A percentile compares a stretch with the other conserved stretches of the same genome.
Evolutionary conservation across 1,140 invertebrate species (phyloP).

Genomic region (Drosophila erecta): DNA sequence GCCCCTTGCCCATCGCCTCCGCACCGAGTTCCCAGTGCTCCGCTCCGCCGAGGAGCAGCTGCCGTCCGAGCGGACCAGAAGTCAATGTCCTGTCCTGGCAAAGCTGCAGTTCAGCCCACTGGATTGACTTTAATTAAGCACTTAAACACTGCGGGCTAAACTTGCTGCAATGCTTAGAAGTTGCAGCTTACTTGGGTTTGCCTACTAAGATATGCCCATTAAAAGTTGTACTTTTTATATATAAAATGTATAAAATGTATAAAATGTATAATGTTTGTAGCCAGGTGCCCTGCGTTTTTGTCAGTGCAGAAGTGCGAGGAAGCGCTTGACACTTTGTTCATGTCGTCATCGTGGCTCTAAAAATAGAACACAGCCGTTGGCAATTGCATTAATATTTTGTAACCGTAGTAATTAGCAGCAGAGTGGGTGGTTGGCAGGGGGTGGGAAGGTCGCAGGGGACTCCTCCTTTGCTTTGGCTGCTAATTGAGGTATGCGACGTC

Average conservation of each 20-base stretch:
- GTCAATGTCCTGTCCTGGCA: conserved; percentile 70
- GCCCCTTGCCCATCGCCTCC: too few relatives aligned
- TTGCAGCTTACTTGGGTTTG: too few relatives aligned
- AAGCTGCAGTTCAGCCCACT: conserved; percentile 27
- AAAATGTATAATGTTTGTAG: too few relatives aligned
- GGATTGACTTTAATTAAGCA: conserved; percentile 74
- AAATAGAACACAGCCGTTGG: conserved; percentile 56
- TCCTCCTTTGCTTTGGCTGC: conserved; percentile 54
- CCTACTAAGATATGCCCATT: too few relatives aligned
- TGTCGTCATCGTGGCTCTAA: conserved; percentile 70
- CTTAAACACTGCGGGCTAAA: conserved; percentile 13
- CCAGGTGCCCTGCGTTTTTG: not conserved
- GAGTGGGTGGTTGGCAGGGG: not conserved
- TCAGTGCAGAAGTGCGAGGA: conserved; percentile 8
- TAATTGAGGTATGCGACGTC: conserved; percentile 79
- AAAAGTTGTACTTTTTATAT: too few relatives aligned
- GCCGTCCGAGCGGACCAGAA: conserved; percentile 12
- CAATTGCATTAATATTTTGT: conserved; percentile 59
- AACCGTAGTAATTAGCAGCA: conserved; percentile 65
- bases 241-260: too few relatives aligned
- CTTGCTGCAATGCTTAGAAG: too few relatives aligned
- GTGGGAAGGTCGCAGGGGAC: not conserved
- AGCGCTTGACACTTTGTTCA: conserved; percentile 52
- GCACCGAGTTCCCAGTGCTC: too few relatives aligned
- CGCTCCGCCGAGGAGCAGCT: conserved; percentile 2